A percentile compares a stretch with the other conserved stretches of the same genome.
Evolutionary conservation across 1,140 invertebrate genomes (phyloP).

Genomic region (Ceratosolen solmsi): DNA sequence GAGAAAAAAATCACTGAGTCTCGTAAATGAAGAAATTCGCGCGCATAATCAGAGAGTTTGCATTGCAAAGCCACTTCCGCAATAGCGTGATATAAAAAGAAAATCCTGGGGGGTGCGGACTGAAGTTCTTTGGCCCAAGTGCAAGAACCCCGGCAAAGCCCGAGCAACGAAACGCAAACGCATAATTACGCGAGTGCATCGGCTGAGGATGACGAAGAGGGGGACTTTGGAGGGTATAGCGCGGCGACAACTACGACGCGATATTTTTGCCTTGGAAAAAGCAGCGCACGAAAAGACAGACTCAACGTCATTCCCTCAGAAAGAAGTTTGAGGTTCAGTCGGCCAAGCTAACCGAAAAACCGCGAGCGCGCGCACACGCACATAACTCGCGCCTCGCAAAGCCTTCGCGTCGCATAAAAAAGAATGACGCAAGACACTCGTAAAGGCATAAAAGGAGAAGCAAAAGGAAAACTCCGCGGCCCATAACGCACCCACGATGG

Average conservation of each 20-base stretch:
- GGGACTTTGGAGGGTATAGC: not conserved
- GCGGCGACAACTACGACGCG: not conserved
- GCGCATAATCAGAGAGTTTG: slow-evolving; percentile 25
- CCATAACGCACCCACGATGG: not conserved
- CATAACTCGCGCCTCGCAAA: slow-evolving; percentile 20
- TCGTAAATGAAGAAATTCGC: not conserved
- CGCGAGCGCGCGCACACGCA: slow-evolving; percentile 4
- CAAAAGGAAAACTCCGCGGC: too few species aligned
- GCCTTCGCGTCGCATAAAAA: not conserved
- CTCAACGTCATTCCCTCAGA: not conserved
- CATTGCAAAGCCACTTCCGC: slow-evolving; percentile 19
- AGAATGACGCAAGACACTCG: not conserved
- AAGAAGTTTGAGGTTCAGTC: slow-evolving; percentile 16
- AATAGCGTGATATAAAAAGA: not conserved
- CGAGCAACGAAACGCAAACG: not conserved
- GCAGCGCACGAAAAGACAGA: not conserved
- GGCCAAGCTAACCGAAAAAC: slow-evolving; percentile 17
- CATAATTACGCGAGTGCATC: not conserved
- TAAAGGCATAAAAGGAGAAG: not conserved
- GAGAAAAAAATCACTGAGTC: too few species aligned
- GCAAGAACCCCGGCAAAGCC: too few species aligned
- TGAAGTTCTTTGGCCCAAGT: too few species aligned
- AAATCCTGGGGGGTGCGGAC: not conserved
- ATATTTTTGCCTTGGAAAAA: slow-evolving; percentile 1
- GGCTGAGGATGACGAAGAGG: too few species aligned